phyloP scores from a whole-genome alignment of 2,888 invertebrate species.

The Ennomos fuscantarius region DNA sequence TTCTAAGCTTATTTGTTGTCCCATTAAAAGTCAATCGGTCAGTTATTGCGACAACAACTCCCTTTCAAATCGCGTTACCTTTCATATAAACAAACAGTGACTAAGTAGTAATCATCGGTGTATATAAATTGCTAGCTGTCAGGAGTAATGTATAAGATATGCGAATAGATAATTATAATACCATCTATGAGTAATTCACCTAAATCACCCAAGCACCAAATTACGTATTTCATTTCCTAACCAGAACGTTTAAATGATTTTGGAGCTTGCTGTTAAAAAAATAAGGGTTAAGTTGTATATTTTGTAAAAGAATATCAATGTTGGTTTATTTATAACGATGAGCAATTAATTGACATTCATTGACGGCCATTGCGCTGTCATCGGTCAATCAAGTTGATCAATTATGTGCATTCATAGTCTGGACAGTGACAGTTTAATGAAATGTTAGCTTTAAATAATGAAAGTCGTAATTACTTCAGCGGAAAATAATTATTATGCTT shows the following conservation, averaged over 20 bases:
- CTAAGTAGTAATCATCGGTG: conserved; percentile 21
- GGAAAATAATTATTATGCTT: conserved; percentile 21
- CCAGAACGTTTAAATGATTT: conserved; percentile 5
- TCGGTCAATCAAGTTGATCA: conserved; percentile 57
- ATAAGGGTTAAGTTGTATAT: conserved; percentile 6
- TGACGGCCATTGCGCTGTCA: conserved; percentile 61
- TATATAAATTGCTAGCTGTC: conserved; percentile 30
- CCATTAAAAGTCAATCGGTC: not conserved
- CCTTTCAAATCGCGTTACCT: conserved; percentile 8
- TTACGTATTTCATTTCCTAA: not conserved
- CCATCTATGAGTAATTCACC: conserved; percentile 31
- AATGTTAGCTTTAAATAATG: conserved; percentile 33
- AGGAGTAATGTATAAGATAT: conserved; percentile 29
- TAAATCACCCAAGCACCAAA: conserved; percentile 33
- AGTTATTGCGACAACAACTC: not conserved
- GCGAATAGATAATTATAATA: conserved; percentile 31
- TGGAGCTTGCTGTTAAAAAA: not conserved
- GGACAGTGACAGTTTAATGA: conserved; percentile 35
- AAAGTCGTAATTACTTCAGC: conserved; percentile 26
- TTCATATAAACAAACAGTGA: conserved; percentile 14
- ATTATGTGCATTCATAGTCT: conserved; percentile 41
- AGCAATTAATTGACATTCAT: conserved; percentile 69
- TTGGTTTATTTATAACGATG: conserved; percentile 47
- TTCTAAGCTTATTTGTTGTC: not conserved
- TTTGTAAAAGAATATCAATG: not conserved